Evolutionary conservation across 2,113 vertebrate species (phyloP).

Genomic region (Nematolebias whitei): DNA sequence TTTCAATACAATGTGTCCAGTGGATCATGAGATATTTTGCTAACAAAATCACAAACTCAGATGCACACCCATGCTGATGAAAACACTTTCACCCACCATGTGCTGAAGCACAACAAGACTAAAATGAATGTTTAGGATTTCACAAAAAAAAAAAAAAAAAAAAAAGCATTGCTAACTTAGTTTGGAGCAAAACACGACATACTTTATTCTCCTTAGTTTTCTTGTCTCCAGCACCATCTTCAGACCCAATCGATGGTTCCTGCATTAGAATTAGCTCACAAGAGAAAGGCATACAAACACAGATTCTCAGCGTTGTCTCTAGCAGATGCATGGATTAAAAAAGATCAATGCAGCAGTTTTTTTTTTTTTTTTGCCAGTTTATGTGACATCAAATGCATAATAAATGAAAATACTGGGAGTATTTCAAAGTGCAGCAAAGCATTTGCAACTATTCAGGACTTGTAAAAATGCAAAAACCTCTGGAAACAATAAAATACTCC

Average conservation of each 20-base stretch:
- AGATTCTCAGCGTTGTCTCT: conserved; percentile 17
- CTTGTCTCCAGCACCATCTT: background rate
- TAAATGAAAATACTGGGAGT: background rate
- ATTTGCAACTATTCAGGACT: conserved; percentile 6
- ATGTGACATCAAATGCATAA: conserved; percentile 29
- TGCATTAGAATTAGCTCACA: conserved; percentile 12
- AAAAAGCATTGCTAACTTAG: background rate
- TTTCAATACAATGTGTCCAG: too few species aligned
- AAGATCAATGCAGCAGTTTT: conserved; percentile 16
- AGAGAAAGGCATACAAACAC: conserved; percentile 1
- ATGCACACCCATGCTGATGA: too few species aligned
- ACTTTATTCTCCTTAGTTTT: background rate
- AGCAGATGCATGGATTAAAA: conserved; percentile 11
- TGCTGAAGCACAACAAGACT: too few species aligned
- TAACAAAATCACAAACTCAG: too few species aligned
- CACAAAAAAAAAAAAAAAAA: background rate
- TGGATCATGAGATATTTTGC: too few species aligned
- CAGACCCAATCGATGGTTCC: conserved; percentile 21
- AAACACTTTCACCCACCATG: too few species aligned
- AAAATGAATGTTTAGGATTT: too few species aligned
- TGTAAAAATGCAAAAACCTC: conserved; percentile 13
- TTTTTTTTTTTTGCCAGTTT: background rate
- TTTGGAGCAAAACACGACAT: background rate
- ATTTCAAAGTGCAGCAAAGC: conserved; percentile 3
- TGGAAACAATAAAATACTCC: background rate